Base-by-base conservation (phyloP, 2,797 vertebrate species). In the Intellagama lesueurii region DNA sequence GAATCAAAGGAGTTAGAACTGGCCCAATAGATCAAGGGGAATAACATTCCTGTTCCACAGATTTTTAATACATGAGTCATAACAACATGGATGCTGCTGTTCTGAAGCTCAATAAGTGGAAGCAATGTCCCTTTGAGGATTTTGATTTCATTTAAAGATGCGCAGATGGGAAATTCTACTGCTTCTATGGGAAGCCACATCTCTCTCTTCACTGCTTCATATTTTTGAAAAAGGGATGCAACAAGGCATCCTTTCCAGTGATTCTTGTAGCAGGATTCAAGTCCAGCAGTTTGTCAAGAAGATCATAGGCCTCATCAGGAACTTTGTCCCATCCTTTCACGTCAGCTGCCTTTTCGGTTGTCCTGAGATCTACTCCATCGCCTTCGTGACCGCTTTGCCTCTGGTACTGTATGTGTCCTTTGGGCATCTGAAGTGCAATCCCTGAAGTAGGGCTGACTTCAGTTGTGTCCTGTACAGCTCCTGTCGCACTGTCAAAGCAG, bases 271-370 rank as follows among this genome's bases (percentile, higher is more conserved):
- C 97, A 26, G 99, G 99, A 95, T 99, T 99, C 93, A 99, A 96
- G 95, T 99, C 99, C 85, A 99, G 95, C 79, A 99, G 97, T 94
- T 95, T 97, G 96, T 99, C 98, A 89, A 99, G 97, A 44, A 99
- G 97, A 91, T 98, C 96, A 28, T 99, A 99, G 16, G 98, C 98
- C 88, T 98, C 97, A 87, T 98, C 97, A 0, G 99, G 98, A 87
- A 99, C 98, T 3, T 86, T 91, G 94, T 97, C 97, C 99, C 99
- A 99, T 79, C 98, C 98, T 93, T 96, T 94, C 47, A 78, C 68
- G 77, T 92, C 94, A 56, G 90, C 30, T 66, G 84, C 30, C 81
- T 90, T 89, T 1, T 40, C 87, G 40, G 80, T 77, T 85, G 24
- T 64, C 52, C 72, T 83, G 1, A 40, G 35, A 88, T 93, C 91